These are phyloP conservation scores for Radopholus similis DNA, from an alignment of 1,140 invertebrate species.

Conservation along the genomic window DNA sequence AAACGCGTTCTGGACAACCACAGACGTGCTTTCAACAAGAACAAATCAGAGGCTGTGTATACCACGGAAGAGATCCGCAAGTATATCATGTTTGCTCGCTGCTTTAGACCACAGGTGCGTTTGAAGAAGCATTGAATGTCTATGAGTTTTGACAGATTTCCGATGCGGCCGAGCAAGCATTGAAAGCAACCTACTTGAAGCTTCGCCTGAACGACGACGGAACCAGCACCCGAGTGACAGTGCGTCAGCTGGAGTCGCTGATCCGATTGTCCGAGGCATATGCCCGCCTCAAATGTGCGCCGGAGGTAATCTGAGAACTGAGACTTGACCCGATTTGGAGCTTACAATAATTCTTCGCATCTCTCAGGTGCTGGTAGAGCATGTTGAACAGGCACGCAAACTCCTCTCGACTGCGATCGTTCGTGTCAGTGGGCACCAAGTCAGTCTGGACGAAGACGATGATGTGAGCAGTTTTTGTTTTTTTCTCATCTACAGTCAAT, in stretches of 20 bases:
- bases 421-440: slow-evolving; percentile 92
- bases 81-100: slow-evolving; percentile 91
- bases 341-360: background rate
- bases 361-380: slow-evolving; percentile 64
- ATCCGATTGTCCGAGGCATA: slow-evolving; percentile 90
- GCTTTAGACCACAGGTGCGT: slow-evolving; percentile 87
- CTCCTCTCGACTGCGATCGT: slow-evolving; percentile 97
- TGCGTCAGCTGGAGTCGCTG: slow-evolving; percentile 97
- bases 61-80: slow-evolving; percentile 79
- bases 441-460: slow-evolving; percentile 79
- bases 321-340: background rate
- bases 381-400: slow-evolving; percentile 88
- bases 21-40: slow-evolving; percentile 67
- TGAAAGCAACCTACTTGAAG: slow-evolving; percentile 83
- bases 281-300: slow-evolving; percentile 88
- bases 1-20: slow-evolving; percentile 91
- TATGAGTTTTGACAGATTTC: slow-evolving; percentile 61
- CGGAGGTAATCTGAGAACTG: slow-evolving; percentile 24
- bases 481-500: slow-evolving; percentile 1
- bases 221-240: slow-evolving; percentile 70
- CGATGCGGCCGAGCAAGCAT: slow-evolving; percentile 74
- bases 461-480: background rate
- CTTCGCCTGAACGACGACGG: slow-evolving; percentile 70
- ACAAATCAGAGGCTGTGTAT: slow-evolving; percentile 74
- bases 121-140: slow-evolving; percentile 21